A percentile compares a stretch with the other conserved stretches of the same genome.
Evolutionary conservation across 2,113 vertebrate species (phyloP).

Genomic region (Carollia perspicillata): DNA sequence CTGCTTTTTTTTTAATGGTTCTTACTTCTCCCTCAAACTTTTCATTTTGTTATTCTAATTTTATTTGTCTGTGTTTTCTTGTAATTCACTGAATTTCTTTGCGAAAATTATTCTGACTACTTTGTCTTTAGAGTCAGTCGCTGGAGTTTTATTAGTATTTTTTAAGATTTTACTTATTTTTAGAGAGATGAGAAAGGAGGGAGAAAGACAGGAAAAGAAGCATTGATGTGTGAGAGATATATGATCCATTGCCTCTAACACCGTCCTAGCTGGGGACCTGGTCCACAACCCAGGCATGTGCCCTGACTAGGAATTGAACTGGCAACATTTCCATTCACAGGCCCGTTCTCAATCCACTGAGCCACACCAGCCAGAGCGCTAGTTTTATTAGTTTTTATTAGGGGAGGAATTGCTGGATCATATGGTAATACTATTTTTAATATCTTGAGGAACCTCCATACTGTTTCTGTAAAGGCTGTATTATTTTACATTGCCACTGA

Average conservation of each 20-base stretch:
- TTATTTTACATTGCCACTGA: neutral
- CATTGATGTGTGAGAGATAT: too few relatives aligned
- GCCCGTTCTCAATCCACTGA: too few relatives aligned
- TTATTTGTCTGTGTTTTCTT: neutral
- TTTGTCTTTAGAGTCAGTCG: neutral
- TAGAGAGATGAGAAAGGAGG: too few relatives aligned
- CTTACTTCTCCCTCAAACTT: neutral
- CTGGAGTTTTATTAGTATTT: neutral
- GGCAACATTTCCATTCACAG: fast-evolving
- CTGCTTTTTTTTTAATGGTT: neutral
- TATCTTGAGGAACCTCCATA: neutral
- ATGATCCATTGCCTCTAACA: too few relatives aligned
- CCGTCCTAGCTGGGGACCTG: too few relatives aligned
- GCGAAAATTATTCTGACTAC: neutral
- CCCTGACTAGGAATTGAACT: too few relatives aligned
- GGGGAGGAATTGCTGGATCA: neutral
- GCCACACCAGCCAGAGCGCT: too few relatives aligned
- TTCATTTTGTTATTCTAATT: neutral
- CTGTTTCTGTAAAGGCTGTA: neutral
- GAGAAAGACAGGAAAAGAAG: too few relatives aligned
- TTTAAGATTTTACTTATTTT: too few relatives aligned
- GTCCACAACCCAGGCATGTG: too few relatives aligned
- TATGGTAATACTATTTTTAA: neutral
- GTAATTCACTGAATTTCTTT: neutral
- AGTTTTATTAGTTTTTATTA: neutral